Evolutionary conservation across 2,888 invertebrate species (phyloP).

Genomic region (Acronicta alni): DNA sequence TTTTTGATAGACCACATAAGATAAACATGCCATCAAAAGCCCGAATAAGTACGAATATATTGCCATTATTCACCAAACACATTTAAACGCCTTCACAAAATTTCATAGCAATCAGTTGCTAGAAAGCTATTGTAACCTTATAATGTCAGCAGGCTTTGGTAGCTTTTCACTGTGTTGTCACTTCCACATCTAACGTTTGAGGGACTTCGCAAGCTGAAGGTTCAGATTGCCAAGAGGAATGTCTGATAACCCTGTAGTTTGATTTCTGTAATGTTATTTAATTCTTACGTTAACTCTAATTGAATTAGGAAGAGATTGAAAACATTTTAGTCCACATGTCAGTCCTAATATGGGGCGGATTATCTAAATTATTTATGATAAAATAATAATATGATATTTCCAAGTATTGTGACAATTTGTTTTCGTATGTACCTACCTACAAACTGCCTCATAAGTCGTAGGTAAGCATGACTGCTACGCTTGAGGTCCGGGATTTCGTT

Average conservation of each 20-base stretch:
- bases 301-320: slow-evolving; percentile 76
- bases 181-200: neutral
- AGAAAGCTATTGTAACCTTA: slow-evolving; percentile 1
- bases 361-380: no score
- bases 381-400: no score
- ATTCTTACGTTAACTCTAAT: slow-evolving; percentile 72
- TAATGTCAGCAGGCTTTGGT: neutral
- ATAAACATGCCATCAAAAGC: slow-evolving; percentile 69
- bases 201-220: neutral
- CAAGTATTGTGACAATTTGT: no score
- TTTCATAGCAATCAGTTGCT: slow-evolving; percentile 8
- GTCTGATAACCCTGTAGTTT: slow-evolving; percentile 43
- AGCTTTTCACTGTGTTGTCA: neutral
- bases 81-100: slow-evolving; percentile 14
- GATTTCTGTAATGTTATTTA: slow-evolving; percentile 63
- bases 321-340: slow-evolving; percentile 57
- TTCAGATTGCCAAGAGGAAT: slow-evolving; percentile 14
- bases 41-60: slow-evolving; percentile 73
- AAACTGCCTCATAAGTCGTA: no score
- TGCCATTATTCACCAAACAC: slow-evolving; percentile 62
- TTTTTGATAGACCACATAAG: slow-evolving; percentile 79
- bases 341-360: no score
- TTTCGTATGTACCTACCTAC: no score
- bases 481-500: no score
- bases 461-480: no score